Evolutionary conservation across 2,888 invertebrate genomes (phyloP).

Genomic region (Hybos culiciformis): DNA sequence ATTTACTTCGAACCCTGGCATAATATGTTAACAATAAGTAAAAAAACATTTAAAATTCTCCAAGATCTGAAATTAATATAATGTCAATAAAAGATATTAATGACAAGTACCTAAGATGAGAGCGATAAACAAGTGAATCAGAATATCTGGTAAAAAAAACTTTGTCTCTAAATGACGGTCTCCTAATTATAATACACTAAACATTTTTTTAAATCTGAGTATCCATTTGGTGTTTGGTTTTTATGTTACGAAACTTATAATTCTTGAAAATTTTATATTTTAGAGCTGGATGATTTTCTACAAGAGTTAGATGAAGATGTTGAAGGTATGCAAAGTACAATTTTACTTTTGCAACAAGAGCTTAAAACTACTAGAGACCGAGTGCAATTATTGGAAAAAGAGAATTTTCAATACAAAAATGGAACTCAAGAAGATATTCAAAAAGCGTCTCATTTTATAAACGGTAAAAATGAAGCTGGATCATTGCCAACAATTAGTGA

Average conservation of each 20-base stretch:
- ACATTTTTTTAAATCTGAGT: too few species aligned
- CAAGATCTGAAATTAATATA: too few species aligned
- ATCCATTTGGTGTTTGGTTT: too few species aligned
- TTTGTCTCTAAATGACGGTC: too few species aligned
- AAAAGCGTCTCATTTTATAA: slow-evolving; percentile 3
- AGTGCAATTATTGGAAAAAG: slow-evolving; percentile 48
- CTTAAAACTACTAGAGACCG: slow-evolving; percentile 68
- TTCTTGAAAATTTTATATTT: background rate
- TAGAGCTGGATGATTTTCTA: slow-evolving; percentile 88
- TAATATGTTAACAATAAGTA: too few species aligned
- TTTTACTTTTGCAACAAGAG: slow-evolving; percentile 86
- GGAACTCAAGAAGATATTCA: slow-evolving; percentile 14
- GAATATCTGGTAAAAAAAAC: too few species aligned
- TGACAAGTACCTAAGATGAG: too few species aligned
- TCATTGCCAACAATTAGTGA: slow-evolving; percentile 9
- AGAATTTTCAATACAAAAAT: slow-evolving; percentile 31
- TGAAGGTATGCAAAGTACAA: slow-evolving; percentile 97
- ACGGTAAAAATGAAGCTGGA: background rate
- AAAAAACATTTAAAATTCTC: too few species aligned
- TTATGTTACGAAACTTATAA: background rate
- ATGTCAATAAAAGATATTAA: too few species aligned
- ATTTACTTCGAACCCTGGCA: too few species aligned
- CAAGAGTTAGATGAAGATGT: slow-evolving; percentile 95
- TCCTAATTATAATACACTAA: too few species aligned
- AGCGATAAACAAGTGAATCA: too few species aligned